A percentile compares a stretch with the other conserved stretches of the same genome.
Conservation (phyloP, 2,113 vertebrate species). For the rat (Rattus norvegicus) region GRCr8 NC_086021.1:122375001-122375500, state of each 20-base stretch:
- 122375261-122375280: neutral
- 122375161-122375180: neutral
- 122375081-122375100: neutral
- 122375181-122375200: neutral
- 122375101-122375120: neutral
- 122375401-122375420: neutral
- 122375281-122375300: neutral
- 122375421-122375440: neutral
- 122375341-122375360: neutral
- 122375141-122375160: neutral
- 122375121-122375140: neutral
- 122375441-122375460: neutral
- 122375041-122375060: neutral
- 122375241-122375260: neutral
- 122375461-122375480: neutral
- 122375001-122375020: neutral
- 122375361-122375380: neutral
- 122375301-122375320: neutral
- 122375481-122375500: neutral
- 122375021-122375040: neutral
- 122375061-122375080: neutral
- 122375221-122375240: neutral
- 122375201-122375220: neutral
- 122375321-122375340: neutral
- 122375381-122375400: neutral